Percentiles rank a stretch among this genome's conserved stretches.
phyloP scores from a whole-genome alignment of 2,113 vertebrate genomes.

The Anolis carolinensis region DNA sequence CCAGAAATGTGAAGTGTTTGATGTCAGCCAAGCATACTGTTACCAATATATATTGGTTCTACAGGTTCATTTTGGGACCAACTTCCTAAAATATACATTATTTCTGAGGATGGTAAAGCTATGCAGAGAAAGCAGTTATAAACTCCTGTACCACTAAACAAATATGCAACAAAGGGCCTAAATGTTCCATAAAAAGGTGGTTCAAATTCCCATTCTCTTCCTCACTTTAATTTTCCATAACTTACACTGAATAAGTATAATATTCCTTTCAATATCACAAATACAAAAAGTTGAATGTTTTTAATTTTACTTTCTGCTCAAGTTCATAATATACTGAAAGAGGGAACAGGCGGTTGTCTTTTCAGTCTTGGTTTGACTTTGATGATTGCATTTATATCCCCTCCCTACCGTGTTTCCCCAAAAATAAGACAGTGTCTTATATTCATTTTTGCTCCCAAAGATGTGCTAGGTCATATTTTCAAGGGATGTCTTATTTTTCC shows the following conservation, averaged over 20 bases:
- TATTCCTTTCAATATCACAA: neutral
- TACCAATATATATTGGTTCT: neutral
- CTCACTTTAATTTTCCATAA: neutral
- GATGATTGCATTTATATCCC: neutral
- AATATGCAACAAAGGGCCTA: neutral
- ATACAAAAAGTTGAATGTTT: no score
- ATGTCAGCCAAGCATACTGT: fast-evolving
- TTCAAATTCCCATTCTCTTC: neutral
- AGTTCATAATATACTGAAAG: no score
- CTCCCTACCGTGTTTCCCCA: no score
- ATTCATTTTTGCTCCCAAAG: no score
- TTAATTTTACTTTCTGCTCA: no score
- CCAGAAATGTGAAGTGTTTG: neutral
- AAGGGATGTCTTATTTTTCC: no score
- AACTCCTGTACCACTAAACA: neutral
- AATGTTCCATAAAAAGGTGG: neutral
- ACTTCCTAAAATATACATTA: neutral
- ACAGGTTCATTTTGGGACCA: neutral
- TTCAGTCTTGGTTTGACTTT: neutral
- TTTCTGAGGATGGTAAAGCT: neutral
- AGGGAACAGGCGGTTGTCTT: neutral
- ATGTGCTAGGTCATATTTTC: no score
- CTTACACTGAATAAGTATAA: neutral
- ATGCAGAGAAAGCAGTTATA: neutral
- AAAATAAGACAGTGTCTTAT: no score